These are phyloP conservation scores for Psilanteris sp. DNA, from an alignment of 1,140 invertebrate species.

Conservation along the genomic window DNA sequence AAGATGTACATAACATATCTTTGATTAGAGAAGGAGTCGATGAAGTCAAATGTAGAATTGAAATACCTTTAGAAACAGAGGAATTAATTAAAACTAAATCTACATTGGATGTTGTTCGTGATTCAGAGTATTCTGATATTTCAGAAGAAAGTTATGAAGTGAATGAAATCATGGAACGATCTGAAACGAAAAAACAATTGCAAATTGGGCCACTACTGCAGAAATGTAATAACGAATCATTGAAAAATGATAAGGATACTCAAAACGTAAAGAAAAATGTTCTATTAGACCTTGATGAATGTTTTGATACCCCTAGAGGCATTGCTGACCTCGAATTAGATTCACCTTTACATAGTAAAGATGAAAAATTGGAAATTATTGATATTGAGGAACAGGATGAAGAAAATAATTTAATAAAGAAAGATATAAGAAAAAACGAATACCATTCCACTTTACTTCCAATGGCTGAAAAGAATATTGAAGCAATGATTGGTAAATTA, in stretches of 20 bases:
- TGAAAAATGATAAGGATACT: slow-evolving; percentile 19
- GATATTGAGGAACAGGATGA: slow-evolving; percentile 68
- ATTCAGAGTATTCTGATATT: slow-evolving; percentile 78
- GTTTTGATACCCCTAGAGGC: slow-evolving; percentile 69
- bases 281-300: slow-evolving; percentile 70
- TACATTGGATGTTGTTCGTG: slow-evolving; percentile 65
- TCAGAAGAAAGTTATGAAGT: slow-evolving; percentile 78
- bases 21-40: no score
- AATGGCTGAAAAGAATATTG: slow-evolving; percentile 75
- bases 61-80: slow-evolving; percentile 6
- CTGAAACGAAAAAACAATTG: slow-evolving; percentile 59
- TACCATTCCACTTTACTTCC: slow-evolving; percentile 65
- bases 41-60: slow-evolving; percentile 3
- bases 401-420: slow-evolving; percentile 28
- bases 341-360: slow-evolving; percentile 71
- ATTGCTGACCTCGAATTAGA: slow-evolving; percentile 75
- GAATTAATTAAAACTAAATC: slow-evolving; percentile 15
- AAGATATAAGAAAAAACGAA: slow-evolving; percentile 65
- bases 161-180: slow-evolving; percentile 75
- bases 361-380: slow-evolving; percentile 70
- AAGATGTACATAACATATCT: no score
- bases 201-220: slow-evolving; percentile 64
- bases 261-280: slow-evolving; percentile 48
- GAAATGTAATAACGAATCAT: slow-evolving; percentile 64
- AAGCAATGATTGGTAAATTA: slow-evolving; percentile 76